phyloP scores from a whole-genome alignment of 2,888 invertebrate genomes.

The Epistrophe eligans region DNA sequence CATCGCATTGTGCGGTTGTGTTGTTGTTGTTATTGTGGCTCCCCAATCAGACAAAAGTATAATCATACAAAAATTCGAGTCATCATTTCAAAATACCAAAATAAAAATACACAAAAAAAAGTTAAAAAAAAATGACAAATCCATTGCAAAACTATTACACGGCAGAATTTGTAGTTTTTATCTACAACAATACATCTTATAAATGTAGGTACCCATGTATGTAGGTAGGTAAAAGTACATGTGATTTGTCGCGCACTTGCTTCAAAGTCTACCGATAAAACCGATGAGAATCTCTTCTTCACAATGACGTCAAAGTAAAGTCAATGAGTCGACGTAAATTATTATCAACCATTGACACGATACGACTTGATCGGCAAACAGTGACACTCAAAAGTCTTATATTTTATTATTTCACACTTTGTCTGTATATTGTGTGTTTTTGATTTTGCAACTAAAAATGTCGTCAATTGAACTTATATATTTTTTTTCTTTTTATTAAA shows the following conservation, averaged over 20 bases:
- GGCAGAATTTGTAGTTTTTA: not conserved
- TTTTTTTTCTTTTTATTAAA: not conserved
- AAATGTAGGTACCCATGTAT: no score
- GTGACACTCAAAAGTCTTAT: slow-evolving; percentile 12
- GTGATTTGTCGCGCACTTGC: slow-evolving; percentile 8
- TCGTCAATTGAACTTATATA: not conserved
- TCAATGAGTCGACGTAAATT: slow-evolving; percentile 36
- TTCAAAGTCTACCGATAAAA: slow-evolving; percentile 22
- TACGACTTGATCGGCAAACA: slow-evolving; percentile 14
- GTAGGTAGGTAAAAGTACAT: not conserved
- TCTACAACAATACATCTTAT: not conserved
- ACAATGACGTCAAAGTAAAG: slow-evolving; percentile 16
- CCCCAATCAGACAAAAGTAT: slow-evolving; percentile 5
- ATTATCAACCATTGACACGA: slow-evolving; percentile 31
- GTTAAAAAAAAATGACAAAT: slow-evolving; percentile 10
- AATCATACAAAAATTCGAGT: slow-evolving; percentile 9
- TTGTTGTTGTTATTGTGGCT: not conserved
- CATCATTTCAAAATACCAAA: not conserved
- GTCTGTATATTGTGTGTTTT: not conserved
- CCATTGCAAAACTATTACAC: slow-evolving; percentile 24
- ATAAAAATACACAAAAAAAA: not conserved
- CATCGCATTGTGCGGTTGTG: no score
- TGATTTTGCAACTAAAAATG: slow-evolving; percentile 12
- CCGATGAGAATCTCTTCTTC: slow-evolving; percentile 17
- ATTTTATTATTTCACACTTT: not conserved